Percentiles rank a stretch among this genome's conserved stretches.
These are phyloP conservation scores for Triplophysa tibetana DNA, from an alignment of 2,113 vertebrate species.

Conservation along the genomic window DNA sequence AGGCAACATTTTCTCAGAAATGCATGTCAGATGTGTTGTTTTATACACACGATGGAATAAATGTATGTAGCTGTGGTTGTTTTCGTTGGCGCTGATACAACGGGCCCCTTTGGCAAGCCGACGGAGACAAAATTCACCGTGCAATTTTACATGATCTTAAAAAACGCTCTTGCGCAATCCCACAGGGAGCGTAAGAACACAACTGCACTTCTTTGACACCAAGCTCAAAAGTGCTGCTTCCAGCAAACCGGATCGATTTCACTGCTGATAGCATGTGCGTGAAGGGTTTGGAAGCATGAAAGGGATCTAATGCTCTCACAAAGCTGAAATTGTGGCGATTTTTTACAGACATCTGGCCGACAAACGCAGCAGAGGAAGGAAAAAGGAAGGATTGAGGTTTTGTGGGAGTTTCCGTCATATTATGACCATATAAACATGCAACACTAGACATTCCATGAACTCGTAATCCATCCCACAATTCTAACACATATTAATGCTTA, in stretches of 20 bases:
- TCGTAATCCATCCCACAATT: background rate
- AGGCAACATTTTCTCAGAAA: background rate
- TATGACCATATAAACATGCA: slow-evolving; percentile 13
- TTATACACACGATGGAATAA: background rate
- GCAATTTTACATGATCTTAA: slow-evolving; percentile 32
- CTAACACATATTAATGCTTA: background rate
- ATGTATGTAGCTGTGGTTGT: slow-evolving; percentile 6
- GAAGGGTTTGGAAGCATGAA: background rate
- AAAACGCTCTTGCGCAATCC: slow-evolving; percentile 4
- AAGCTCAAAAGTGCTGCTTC: slow-evolving; percentile 31
- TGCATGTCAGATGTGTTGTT: slow-evolving; percentile 25
- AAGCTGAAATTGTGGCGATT: background rate
- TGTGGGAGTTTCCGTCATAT: slow-evolving; percentile 41
- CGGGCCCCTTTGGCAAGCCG: slow-evolving; percentile 8
- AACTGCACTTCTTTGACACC: slow-evolving; percentile 17
- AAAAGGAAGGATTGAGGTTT: slow-evolving; percentile 30
- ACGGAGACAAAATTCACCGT: slow-evolving; percentile 6
- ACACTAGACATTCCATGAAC: background rate
- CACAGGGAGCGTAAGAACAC: slow-evolving; percentile 5
- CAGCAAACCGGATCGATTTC: slow-evolving; percentile 18
- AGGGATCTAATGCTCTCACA: slow-evolving; percentile 18
- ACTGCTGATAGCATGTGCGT: slow-evolving; percentile 16
- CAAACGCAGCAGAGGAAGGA: slow-evolving; percentile 32
- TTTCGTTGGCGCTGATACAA: slow-evolving; percentile 13
- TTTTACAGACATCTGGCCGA: slow-evolving; percentile 46